Percentiles rank a stretch among this genome's conserved stretches.
These are phyloP conservation scores for Misgurnus mizolepis DNA, from an alignment of 2,113 vertebrate genomes.

Conservation along the genomic window DNA sequence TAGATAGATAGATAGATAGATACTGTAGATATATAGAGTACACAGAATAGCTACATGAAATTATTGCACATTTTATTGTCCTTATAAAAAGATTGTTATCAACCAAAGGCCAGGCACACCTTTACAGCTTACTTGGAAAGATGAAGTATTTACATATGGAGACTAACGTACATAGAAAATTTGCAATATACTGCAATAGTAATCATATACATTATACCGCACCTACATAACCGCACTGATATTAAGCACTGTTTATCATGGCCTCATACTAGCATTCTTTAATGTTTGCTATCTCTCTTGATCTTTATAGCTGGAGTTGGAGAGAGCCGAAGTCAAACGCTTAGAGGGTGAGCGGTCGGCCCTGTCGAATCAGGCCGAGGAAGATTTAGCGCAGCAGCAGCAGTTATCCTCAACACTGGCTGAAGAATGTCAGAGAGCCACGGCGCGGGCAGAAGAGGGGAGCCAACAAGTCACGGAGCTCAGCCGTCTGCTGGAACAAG, in stretches of 20 bases:
- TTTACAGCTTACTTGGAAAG: too few relatives aligned
- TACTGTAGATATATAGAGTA: too few relatives aligned
- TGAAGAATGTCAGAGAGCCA: constrained; percentile 90
- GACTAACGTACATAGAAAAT: too few relatives aligned
- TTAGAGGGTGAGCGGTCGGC: constrained; percentile 87
- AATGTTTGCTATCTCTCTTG: neutral
- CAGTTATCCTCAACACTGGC: constrained; percentile 87
- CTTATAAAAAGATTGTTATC: too few relatives aligned
- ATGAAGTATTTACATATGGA: too few relatives aligned
- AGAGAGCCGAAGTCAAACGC: constrained; percentile 83
- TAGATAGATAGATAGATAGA: too few relatives aligned
- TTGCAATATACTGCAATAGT: too few relatives aligned
- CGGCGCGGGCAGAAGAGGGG: constrained; percentile 86
- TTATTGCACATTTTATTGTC: too few relatives aligned
- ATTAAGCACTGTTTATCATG: neutral
- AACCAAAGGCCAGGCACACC: too few relatives aligned
- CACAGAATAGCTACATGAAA: too few relatives aligned
- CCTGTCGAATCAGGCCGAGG: constrained; percentile 82
- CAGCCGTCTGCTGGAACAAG: constrained; percentile 79
- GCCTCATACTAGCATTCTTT: constrained; percentile 21
- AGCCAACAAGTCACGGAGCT: constrained; percentile 82
- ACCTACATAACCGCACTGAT: too few relatives aligned
- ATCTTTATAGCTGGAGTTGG: constrained; percentile 84
- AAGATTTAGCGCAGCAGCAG: constrained; percentile 87
- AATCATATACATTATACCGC: too few relatives aligned